A percentile compares a stretch with the other conserved stretches of the same genome.
Conservation (phyloP, 2,888 invertebrate species). For the Argyresthia goedartella region DNA sequence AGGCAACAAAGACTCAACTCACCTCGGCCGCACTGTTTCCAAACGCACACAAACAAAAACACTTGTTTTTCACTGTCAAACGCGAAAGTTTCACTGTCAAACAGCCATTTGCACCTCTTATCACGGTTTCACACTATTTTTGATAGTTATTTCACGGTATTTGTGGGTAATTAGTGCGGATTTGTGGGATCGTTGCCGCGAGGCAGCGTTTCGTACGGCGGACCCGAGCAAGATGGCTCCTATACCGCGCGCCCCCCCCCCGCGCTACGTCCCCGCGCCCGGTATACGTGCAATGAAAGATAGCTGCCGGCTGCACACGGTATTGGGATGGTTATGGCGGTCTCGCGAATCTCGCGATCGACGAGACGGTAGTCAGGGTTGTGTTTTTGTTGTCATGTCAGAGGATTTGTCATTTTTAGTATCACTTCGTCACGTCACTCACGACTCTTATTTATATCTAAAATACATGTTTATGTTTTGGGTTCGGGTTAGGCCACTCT, state of each 20-base stretch:
- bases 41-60: conserved; percentile 52
- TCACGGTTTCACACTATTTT: conserved; percentile 24
- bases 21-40: conserved; percentile 58
- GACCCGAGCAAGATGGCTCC: conserved; percentile 67
- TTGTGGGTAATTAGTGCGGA: conserved; percentile 62
- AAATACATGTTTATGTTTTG: too few relatives aligned
- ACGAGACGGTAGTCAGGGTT: background rate
- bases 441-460: too few relatives aligned
- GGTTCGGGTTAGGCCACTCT: too few relatives aligned
- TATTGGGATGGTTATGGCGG: conserved; percentile 25
- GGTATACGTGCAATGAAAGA: conserved; percentile 70
- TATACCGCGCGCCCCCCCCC: conserved; percentile 42
- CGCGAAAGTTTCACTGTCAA: background rate
- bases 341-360: conserved; percentile 25
- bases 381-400: too few relatives aligned
- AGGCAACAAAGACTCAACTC: conserved; percentile 45
- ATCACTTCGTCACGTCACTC: too few relatives aligned
- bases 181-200: conserved; percentile 51
- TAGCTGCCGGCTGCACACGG: conserved; percentile 55
- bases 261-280: conserved; percentile 46
- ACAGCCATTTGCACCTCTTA: conserved; percentile 13
- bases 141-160: conserved; percentile 27
- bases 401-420: too few relatives aligned
- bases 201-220: conserved; percentile 65
- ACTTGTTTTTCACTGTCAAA: conserved; percentile 26